Evolutionary conservation across 2,888 invertebrate species (phyloP).

Genomic region (Melanchra persicariae): DNA sequence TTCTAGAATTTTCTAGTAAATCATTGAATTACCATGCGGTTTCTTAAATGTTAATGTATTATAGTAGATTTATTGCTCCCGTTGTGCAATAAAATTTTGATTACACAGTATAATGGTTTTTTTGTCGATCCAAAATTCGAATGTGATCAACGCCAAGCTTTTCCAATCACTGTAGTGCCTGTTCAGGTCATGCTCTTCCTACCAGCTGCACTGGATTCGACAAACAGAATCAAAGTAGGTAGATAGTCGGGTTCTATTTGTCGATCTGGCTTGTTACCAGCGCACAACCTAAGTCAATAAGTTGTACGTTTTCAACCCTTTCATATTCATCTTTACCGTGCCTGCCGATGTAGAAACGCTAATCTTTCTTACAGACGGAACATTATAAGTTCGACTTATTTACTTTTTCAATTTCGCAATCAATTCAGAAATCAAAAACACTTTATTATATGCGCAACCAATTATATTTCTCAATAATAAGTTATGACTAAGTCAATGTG

Average conservation of each 20-base stretch:
- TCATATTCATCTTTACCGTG: neutral
- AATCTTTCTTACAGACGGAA: neutral
- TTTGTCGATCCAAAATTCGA: neutral
- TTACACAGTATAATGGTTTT: neutral
- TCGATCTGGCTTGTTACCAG: neutral
- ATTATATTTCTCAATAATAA: conserved; percentile 30
- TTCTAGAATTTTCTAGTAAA: neutral
- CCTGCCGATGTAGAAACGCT: too few relatives aligned
- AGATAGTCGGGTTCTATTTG: neutral
- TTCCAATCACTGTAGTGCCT: neutral
- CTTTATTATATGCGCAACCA: conserved; percentile 4
- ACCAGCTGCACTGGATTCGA: neutral
- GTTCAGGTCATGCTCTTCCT: neutral
- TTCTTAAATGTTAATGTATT: neutral
- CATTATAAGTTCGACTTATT: neutral
- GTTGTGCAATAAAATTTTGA: conserved; percentile 26
- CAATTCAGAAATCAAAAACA: conserved; percentile 8
- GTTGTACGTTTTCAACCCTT: neutral
- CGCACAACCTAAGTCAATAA: neutral
- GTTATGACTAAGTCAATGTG: conserved; percentile 1
- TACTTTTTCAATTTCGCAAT: conserved; percentile 33
- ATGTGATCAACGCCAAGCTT: neutral
- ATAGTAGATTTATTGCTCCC: neutral
- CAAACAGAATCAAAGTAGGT: neutral
- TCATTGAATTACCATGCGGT: neutral